Evolutionary conservation across 2,888 invertebrate genomes (phyloP).

Genomic region (Tenthredo livida): DNA sequence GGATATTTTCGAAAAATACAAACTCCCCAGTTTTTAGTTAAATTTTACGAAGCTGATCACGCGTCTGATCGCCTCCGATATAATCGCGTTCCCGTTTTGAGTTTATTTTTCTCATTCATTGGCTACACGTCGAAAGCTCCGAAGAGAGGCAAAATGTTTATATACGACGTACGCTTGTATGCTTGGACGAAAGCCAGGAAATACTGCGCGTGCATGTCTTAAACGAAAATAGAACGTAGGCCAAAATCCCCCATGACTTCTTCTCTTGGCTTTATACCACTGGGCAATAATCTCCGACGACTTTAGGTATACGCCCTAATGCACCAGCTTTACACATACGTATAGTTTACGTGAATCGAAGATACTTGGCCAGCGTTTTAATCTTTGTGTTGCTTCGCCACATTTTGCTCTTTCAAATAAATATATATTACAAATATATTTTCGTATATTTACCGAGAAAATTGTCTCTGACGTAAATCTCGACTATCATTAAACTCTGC

Average conservation of each 20-base stretch:
- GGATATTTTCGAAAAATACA: neutral
- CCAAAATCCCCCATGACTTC: constrained; percentile 76
- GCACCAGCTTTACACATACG: constrained; percentile 11
- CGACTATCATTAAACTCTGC: neutral
- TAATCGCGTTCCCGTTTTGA: neutral
- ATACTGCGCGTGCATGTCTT: constrained; percentile 76
- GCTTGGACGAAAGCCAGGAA: constrained; percentile 73
- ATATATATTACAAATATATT: constrained; percentile 61
- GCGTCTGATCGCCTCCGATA: neutral
- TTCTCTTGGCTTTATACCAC: constrained; percentile 61
- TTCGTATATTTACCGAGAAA: constrained; percentile 63
- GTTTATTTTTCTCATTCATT: constrained; percentile 62
- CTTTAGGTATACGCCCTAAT: constrained; percentile 32
- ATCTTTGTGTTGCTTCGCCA: constrained; percentile 60
- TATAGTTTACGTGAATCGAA: neutral
- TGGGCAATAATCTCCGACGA: constrained; percentile 43
- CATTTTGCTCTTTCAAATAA: constrained; percentile 23
- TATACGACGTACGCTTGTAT: constrained; percentile 62
- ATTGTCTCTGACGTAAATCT: constrained; percentile 52
- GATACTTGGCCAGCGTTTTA: constrained; percentile 48
- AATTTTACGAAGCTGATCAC: neutral
- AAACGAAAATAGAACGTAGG: constrained; percentile 73
- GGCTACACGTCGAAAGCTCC: constrained; percentile 61
- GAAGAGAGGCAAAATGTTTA: constrained; percentile 73
- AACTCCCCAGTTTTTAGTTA: neutral